Base-by-base conservation (phyloP, 37 sponge, comb jelly and placozoan species). In the Chondrilla cf. caribensis region DNA sequence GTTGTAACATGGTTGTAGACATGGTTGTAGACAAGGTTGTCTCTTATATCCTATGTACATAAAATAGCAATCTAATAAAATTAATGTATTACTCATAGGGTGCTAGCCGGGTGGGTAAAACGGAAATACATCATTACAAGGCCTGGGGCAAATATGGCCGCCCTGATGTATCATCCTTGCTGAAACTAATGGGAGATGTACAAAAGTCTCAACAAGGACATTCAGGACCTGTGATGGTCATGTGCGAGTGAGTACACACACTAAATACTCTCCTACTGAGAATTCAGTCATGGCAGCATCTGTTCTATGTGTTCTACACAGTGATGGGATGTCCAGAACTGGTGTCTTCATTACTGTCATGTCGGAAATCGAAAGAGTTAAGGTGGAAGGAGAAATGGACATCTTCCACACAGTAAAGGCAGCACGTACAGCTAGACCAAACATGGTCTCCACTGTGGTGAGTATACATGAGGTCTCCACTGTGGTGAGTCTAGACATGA, bases 311-410 rank as follows among this genome's bases (percentile, higher is more conserved):
- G 29, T 4, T 3, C 2, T 4, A 8, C 33, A 29, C 68, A 67
- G 68, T 67, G 68, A 67, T 29, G 68, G 68, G 17, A 67, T 67
- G 68, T 67, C 68, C 68, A 28, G 68, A 28, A 67, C 68, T 67
- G 68, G 68, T 29, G 68, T 67, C 35, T 26, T 67, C 68, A 67
- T 67, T 33, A 67, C 68, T 4, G 35, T 33, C 68, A 67, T 67
- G 68, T 28, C 68, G 17, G 68, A 67, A 33, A 33, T 67, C 29
- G 68, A 67, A 17, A 67, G 68, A 33, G 68, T 67, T 18, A 67
- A 67, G 35, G 68, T 67, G 68, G 35, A 67, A 33, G 68, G 68
- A 4, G 68, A 67, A 29, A 33, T 67, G 29, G 68, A 67, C 68
- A 29, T 67, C 68, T 67, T 67, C 68, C 68, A 67, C 35, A 67